These are phyloP conservation scores for Smutsia temminckii DNA, from an alignment of 2,797 vertebrate genomes.

Conservation along the genomic window DNA sequence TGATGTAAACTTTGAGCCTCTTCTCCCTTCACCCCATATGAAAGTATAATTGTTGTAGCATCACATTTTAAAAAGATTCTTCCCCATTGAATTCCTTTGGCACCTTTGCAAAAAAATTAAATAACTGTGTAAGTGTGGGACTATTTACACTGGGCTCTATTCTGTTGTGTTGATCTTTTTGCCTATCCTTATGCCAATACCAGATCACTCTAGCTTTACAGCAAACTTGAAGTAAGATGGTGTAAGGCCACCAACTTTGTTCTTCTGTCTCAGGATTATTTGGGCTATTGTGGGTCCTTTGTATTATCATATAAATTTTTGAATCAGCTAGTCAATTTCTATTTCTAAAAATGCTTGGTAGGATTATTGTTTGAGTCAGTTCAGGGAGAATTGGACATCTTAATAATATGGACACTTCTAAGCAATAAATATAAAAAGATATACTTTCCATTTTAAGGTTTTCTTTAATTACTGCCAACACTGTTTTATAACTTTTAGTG, in stretches of 20 bases:
- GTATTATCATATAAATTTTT: neutral
- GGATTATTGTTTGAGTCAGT: neutral
- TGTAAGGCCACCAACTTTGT: neutral
- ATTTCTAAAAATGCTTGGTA: conserved; percentile 8
- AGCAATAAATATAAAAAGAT: neutral
- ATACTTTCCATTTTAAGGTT: neutral
- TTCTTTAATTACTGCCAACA: neutral
- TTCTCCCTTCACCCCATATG: neutral
- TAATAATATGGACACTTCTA: neutral
- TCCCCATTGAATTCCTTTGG: neutral
- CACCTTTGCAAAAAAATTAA: neutral
- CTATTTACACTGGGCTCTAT: neutral
- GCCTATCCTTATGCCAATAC: neutral
- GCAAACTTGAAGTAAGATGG: neutral
- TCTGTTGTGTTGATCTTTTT: neutral
- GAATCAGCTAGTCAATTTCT: conserved; percentile 14
- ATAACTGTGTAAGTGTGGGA: neutral
- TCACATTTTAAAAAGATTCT: neutral
- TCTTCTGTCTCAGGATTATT: neutral
- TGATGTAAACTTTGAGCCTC: neutral
- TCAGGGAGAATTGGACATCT: neutral
- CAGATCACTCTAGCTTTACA: neutral
- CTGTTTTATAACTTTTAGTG: neutral
- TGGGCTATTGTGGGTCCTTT: neutral
- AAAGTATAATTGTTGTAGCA: neutral